A percentile compares a stretch with the other conserved stretches of the same genome.
These are phyloP conservation scores for Sicus ferrugineus DNA, from an alignment of 2,888 invertebrate genomes.

Conservation along the genomic window DNA sequence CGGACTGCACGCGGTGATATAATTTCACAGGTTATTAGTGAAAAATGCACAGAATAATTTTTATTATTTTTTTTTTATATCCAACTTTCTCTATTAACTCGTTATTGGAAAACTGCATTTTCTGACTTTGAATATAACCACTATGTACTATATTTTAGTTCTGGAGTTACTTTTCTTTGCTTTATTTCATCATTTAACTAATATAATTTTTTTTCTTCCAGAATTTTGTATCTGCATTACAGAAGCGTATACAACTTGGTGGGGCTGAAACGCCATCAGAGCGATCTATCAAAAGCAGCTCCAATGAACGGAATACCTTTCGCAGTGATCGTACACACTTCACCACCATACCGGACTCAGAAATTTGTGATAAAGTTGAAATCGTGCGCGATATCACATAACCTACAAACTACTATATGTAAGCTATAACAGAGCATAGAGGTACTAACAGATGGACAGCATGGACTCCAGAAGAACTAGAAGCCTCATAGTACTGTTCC, in stretches of 20 bases:
- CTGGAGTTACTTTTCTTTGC: not conserved
- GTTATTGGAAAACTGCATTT: too few relatives aligned
- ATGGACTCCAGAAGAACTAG: too few relatives aligned
- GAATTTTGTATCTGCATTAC: constrained; percentile 83
- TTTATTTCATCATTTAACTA: not conserved
- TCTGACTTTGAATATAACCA: too few relatives aligned
- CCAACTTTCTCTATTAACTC: too few relatives aligned
- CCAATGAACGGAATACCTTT: constrained; percentile 77
- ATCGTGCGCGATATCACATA: constrained; percentile 65
- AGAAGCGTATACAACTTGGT: constrained; percentile 74
- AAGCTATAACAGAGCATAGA: constrained; percentile 39
- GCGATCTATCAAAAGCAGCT: constrained; percentile 66
- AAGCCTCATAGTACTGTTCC: too few relatives aligned
- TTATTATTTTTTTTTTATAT: not conserved
- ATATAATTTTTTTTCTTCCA: constrained; percentile 58
- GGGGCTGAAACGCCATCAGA: constrained; percentile 69
- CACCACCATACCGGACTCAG: constrained; percentile 76
- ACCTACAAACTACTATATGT: constrained; percentile 62
- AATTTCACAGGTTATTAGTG: constrained; percentile 76
- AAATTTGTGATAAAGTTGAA: constrained; percentile 65
- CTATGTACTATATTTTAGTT: too few relatives aligned
- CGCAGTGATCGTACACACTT: constrained; percentile 80
- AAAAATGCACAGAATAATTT: not conserved
- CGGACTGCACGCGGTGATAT: constrained; percentile 89
- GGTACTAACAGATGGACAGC: too few relatives aligned